Base-by-base conservation (phyloP, 2,888 invertebrate species). In the Cheiracanthium punctorium region DNA sequence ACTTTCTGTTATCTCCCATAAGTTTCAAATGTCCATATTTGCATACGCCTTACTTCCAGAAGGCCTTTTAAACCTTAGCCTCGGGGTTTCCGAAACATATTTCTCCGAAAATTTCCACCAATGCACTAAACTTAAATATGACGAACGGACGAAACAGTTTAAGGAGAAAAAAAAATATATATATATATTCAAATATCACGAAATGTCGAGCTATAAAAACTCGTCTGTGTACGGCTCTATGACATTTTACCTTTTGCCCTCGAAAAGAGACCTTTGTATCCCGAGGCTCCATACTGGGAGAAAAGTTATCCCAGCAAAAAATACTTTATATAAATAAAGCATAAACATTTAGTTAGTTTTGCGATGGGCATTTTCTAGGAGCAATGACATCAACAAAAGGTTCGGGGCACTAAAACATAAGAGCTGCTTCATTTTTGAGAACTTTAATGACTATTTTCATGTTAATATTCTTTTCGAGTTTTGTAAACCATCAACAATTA, bases 21-120 rank as follows among this genome's bases (percentile, higher is more conserved):
- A 79, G 79, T 85, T 79, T 73, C 79, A 85, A 85, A 74, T 85
- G 84, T 79, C 84, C 84, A 41, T 76, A 82, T 85, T 85, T 85
- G 84, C 84, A 85, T 85, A 80, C 30, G 73, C 64, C 79, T n/a
- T 79, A 85, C 84, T 70, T 79, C 79, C 82, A 37, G 33, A 17
- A 41, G 72, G 76, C 73, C 48, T 79, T 79, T 85, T 80, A 85
- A 85, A 85, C 79, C 72, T 43, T 70, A 74, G 74, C 84, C 84
- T 32, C 41, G 32, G 58, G 84, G 84, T 77, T 33, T 33, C 41
- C 30, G 65, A 85, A 79, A 80, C 79, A 80, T 85, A 85, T 85
- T 85, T 85, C 74, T 67, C 73, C 30, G 32, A 28, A 76, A 82
- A 82, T 43, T 72, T 74, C 52, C 70, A 24, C 71, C 32, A 76